Conservation (phyloP, 2,888 invertebrate species). For the Drosophila crucigera region DNA sequence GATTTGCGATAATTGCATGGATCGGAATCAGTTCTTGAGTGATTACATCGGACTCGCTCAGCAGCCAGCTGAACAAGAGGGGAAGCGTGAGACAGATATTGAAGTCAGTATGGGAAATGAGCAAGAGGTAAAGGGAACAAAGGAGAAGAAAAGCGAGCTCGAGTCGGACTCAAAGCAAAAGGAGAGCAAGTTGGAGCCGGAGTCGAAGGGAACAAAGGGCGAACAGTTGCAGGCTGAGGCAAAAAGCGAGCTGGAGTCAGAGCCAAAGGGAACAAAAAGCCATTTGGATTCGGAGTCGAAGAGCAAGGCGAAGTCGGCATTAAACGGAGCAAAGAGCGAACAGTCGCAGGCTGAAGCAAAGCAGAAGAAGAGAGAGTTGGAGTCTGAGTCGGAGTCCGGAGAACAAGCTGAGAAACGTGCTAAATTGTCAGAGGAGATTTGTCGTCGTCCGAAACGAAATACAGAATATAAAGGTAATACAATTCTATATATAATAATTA, state of each 20-base stretch:
- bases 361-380: not conserved
- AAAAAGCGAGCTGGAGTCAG: not conserved
- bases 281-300: not conserved
- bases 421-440: conserved; percentile 63
- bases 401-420: conserved; percentile 66
- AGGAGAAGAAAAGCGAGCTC: not conserved
- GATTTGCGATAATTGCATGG: conserved; percentile 92
- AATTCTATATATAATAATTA: not conserved
- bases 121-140: conserved; percentile 21
- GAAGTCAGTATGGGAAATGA: conserved; percentile 60
- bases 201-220: not conserved
- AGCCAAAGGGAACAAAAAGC: not conserved
- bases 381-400: not conserved
- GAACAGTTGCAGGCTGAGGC: conserved; percentile 11
- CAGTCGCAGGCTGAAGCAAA: not conserved
- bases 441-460: conserved; percentile 64
- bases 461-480: conserved; percentile 47
- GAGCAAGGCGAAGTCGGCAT: not conserved
- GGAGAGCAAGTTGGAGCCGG: not conserved
- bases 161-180: not conserved
- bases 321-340: not conserved
- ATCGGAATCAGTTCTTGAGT: conserved; percentile 90
- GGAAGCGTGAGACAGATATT: conserved; percentile 56
- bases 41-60: conserved; percentile 87
- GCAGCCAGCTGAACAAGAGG: conserved; percentile 57